Evolutionary conservation across 2,113 vertebrate species (phyloP).

Genomic region (Microcebus griseorufus): DNA sequence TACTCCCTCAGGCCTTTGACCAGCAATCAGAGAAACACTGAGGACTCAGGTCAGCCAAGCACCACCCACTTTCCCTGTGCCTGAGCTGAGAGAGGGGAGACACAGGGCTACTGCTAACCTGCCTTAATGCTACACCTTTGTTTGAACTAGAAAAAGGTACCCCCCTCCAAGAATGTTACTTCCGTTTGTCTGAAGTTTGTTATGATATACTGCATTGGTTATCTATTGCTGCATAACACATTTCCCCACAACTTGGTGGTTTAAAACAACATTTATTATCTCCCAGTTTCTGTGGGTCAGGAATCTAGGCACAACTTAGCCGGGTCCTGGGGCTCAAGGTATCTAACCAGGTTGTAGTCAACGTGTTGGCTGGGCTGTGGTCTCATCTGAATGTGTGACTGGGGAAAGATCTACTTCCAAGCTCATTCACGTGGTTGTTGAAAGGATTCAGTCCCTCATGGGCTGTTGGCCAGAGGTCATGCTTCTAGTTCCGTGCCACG

Average conservation of each 20-base stretch:
- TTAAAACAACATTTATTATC: not conserved
- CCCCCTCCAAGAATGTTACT: not conserved
- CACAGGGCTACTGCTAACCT: not conserved
- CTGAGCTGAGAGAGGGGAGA: not conserved
- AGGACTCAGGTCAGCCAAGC: not conserved
- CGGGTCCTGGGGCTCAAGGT: too few species aligned
- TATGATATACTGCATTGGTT: not conserved
- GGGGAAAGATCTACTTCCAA: not conserved
- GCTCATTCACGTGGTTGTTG: not conserved
- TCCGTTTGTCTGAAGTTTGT: not conserved
- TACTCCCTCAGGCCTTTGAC: not conserved
- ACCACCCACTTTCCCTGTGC: not conserved
- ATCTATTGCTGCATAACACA: not conserved
- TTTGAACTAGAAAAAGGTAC: not conserved
- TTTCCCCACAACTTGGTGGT: not conserved
- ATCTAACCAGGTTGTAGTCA: not conserved
- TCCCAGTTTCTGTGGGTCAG: not conserved
- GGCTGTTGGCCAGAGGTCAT: not conserved
- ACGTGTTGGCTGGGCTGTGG: not conserved
- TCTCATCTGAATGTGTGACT: not conserved
- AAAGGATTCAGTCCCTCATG: not conserved
- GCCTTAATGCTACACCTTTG: not conserved
- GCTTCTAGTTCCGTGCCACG: not conserved
- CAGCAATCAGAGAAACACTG: not conserved
- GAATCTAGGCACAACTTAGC: not conserved